phyloP scores from a whole-genome alignment of 1,140 invertebrate species.

The Cotesia typhae region DNA sequence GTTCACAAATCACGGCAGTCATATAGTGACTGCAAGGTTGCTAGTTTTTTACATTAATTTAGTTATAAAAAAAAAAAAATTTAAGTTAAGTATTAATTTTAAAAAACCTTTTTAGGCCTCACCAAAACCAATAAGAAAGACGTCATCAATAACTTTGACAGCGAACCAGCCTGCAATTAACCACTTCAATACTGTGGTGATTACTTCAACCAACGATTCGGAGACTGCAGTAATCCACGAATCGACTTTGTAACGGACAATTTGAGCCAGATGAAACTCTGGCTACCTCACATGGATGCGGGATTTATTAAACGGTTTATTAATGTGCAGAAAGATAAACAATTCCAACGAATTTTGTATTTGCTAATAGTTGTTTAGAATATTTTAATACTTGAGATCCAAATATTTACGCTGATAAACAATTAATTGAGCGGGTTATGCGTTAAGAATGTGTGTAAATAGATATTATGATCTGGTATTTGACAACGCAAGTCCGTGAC shows the following conservation, averaged over 20 bases:
- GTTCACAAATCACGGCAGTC: too few relatives aligned
- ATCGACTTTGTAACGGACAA: slow-evolving; percentile 63
- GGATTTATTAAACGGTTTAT: neutral
- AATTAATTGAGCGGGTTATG: neutral
- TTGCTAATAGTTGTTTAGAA: slow-evolving; percentile 24
- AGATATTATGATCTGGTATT: slow-evolving; percentile 4
- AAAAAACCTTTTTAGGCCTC: slow-evolving; percentile 50
- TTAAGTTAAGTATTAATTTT: slow-evolving; percentile 21
- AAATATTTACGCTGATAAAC: too few relatives aligned
- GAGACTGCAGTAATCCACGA: slow-evolving; percentile 60
- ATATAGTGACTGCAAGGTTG: too few relatives aligned
- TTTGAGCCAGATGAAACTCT: slow-evolving; percentile 53
- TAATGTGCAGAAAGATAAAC: neutral
- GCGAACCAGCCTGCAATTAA: slow-evolving; percentile 51
- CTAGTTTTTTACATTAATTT: neutral
- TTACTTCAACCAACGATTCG: slow-evolving; percentile 41
- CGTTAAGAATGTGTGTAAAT: slow-evolving; percentile 7
- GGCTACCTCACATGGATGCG: slow-evolving; percentile 36
- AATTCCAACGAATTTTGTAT: slow-evolving; percentile 51
- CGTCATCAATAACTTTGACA: slow-evolving; percentile 58
- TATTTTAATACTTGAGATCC: too few relatives aligned
- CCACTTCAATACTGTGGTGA: slow-evolving; percentile 48
- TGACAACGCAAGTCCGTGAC: slow-evolving; percentile 26
- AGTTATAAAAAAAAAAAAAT: neutral
- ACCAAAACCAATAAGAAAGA: slow-evolving; percentile 58